Conservation (phyloP, 2,888 invertebrate species). For the Anoncus sp. region DNA sequence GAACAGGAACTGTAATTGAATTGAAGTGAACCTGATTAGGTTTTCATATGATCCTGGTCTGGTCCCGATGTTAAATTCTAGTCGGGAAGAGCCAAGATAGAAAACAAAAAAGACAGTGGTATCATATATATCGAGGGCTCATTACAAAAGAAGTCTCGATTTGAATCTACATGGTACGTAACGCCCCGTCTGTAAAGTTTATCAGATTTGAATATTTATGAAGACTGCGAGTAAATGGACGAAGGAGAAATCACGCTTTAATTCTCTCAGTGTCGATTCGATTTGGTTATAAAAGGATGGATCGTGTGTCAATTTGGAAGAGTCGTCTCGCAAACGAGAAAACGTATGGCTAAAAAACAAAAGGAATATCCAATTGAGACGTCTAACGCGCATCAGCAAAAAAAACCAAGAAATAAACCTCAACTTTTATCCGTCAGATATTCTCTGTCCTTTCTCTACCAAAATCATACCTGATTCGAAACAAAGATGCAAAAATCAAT, state of each 20-base stretch:
- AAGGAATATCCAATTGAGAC: background rate
- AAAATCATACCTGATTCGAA: background rate
- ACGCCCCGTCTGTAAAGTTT: slow-evolving; percentile 76
- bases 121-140: slow-evolving; percentile 12
- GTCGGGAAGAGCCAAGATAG: no score
- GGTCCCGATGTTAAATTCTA: no score
- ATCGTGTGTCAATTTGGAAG: slow-evolving; percentile 74
- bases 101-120: slow-evolving; percentile 3
- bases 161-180: slow-evolving; percentile 72
- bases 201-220: slow-evolving; percentile 80
- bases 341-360: slow-evolving; percentile 65
- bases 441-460: no score
- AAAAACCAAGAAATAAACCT: background rate
- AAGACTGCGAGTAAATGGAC: slow-evolving; percentile 56
- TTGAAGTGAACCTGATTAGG: no score
- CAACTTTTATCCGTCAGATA: no score
- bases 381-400: background rate
- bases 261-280: background rate
- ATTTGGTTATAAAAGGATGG: slow-evolving; percentile 53
- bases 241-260: slow-evolving; percentile 23
- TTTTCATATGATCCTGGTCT: no score
- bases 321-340: slow-evolving; percentile 60
- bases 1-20: no score
- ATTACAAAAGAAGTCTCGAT: slow-evolving; percentile 67
- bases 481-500: background rate